Conservation (phyloP, 2,888 invertebrate species). For the Camponotus fellah region DNA sequence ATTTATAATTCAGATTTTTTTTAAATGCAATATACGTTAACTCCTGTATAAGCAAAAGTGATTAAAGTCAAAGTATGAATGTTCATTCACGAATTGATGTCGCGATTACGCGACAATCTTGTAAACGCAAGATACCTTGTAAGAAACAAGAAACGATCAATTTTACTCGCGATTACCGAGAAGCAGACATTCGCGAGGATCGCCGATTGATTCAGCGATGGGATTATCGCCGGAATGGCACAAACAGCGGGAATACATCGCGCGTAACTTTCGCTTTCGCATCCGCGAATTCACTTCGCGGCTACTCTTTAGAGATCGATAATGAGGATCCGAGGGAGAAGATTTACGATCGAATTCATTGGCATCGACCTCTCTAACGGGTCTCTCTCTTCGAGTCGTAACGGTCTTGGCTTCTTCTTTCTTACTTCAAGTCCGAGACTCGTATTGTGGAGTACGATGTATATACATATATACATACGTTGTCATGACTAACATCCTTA, state of each 20-base stretch:
- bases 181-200: not conserved
- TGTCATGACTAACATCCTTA: conserved; percentile 33
- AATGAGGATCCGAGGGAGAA: conserved; percentile 70
- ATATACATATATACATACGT: conserved; percentile 14
- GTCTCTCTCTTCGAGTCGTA: conserved; percentile 48
- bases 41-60: not conserved
- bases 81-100: not conserved
- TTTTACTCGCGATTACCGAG: conserved; percentile 1
- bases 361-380: conserved; percentile 69
- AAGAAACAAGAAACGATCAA: conserved; percentile 14
- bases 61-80: conserved; percentile 1
- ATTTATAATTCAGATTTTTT: not conserved
- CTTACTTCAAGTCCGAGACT: conserved; percentile 25
- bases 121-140: not conserved
- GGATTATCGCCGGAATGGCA: conserved; percentile 43
- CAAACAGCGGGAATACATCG: conserved; percentile 48
- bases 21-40: not conserved
- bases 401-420: conserved; percentile 57
- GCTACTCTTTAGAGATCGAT: conserved; percentile 43
- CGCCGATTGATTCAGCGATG: conserved; percentile 31
- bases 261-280: conserved; percentile 55
- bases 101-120: not conserved
- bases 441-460: conserved; percentile 11
- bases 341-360: conserved; percentile 76
- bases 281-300: conserved; percentile 29